Percentiles rank a stretch among this genome's conserved stretches.
These are phyloP conservation scores for Anarsia innoxiella DNA, from an alignment of 2,888 invertebrate species.

Conservation along the genomic window DNA sequence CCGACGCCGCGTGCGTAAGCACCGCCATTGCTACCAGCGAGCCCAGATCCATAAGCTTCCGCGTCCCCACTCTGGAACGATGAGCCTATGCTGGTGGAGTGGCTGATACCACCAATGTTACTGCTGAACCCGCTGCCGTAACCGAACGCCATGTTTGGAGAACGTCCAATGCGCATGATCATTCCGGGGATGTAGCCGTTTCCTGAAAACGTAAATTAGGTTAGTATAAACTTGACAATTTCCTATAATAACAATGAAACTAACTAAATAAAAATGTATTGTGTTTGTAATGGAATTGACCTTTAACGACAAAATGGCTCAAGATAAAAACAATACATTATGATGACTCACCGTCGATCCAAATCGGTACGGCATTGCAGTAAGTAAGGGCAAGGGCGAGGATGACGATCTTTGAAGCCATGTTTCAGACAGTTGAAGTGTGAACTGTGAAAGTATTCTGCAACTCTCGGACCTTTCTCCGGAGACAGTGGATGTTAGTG, in stretches of 20 bases:
- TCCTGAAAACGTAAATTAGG: conserved; percentile 21
- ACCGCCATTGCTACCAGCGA: conserved; percentile 30
- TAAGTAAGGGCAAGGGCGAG: conserved; percentile 36
- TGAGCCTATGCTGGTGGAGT: conserved; percentile 49
- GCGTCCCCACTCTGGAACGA: conserved; percentile 50
- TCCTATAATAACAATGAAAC: no score
- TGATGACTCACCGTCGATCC: conserved; percentile 38
- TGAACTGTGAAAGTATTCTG: not conserved
- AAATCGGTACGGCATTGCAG: conserved; percentile 44
- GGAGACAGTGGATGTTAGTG: conserved; percentile 49
- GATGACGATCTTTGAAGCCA: conserved; percentile 48
- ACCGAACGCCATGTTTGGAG: conserved; percentile 54
- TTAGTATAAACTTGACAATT: no score
- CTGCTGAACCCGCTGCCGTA: conserved; percentile 60
- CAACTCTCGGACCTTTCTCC: conserved; percentile 45
- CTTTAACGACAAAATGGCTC: no score
- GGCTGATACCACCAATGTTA: conserved; percentile 58
- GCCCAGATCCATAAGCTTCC: conserved; percentile 46
- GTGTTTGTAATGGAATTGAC: no score
- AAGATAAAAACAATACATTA: no score
- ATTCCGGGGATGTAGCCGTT: conserved; percentile 27
- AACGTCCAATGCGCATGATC: conserved; percentile 38
- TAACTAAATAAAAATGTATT: no score
- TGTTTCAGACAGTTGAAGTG: no score
- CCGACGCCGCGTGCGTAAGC: conserved; percentile 47